These are phyloP conservation scores for Euglossa dilemma DNA, from an alignment of 1,140 invertebrate species.

Conservation along the genomic window DNA sequence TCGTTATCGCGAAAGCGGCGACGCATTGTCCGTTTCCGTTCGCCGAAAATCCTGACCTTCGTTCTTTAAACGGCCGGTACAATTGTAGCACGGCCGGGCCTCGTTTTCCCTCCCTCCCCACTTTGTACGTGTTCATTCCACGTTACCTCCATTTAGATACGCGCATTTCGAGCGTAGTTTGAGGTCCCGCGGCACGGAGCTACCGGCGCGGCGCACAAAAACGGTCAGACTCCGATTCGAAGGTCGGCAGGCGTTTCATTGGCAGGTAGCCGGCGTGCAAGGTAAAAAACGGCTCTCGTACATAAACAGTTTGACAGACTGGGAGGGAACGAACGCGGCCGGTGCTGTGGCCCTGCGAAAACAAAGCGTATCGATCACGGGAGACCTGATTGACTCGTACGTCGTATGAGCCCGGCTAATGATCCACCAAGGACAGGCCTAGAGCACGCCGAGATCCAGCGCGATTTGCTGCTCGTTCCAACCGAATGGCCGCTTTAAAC, in stretches of 20 bases:
- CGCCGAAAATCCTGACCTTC: neutral
- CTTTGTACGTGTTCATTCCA: slow-evolving; percentile 36
- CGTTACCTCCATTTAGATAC: slow-evolving; percentile 56
- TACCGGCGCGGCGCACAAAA: slow-evolving; percentile 68
- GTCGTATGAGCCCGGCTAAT: slow-evolving; percentile 14
- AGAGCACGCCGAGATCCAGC: neutral
- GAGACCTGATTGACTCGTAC: slow-evolving; percentile 33
- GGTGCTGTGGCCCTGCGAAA: slow-evolving; percentile 34
- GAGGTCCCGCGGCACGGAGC: slow-evolving; percentile 46
- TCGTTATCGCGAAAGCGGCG: neutral
- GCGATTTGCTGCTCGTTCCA: slow-evolving; percentile 22
- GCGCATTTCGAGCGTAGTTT: slow-evolving; percentile 32
- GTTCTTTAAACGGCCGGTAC: neutral
- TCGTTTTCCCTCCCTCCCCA: slow-evolving; percentile 19
- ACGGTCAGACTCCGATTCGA: slow-evolving; percentile 78
- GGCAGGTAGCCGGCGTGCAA: slow-evolving; percentile 69
- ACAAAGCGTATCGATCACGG: slow-evolving; percentile 55
- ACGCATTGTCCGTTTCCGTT: neutral
- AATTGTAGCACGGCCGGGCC: neutral
- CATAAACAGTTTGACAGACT: slow-evolving; percentile 36
- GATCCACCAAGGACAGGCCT: slow-evolving; percentile 24
- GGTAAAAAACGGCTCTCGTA: slow-evolving; percentile 27
- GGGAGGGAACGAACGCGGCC: neutral
- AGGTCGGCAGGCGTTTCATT: slow-evolving; percentile 76
- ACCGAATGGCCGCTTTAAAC: neutral